phyloP scores from a whole-genome alignment of 2,797 vertebrate species.

The Thunnus albacares region DNA sequence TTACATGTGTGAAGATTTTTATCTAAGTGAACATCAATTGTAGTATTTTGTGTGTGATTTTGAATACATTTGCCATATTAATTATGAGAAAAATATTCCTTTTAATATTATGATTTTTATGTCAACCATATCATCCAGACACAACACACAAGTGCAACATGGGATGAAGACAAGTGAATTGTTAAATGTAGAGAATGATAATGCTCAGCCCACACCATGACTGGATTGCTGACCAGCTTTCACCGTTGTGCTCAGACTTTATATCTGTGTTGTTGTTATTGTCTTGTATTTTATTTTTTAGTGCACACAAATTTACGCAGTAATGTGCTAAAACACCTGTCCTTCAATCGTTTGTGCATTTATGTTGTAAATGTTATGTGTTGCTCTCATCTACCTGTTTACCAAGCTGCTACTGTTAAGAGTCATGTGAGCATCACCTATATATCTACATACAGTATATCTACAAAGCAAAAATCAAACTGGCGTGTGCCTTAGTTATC shows the following conservation, averaged over 20 bases:
- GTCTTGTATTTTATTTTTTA: background rate
- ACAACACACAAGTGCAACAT: constrained; percentile 5
- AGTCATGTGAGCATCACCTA: constrained; percentile 21
- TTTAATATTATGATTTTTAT: constrained; percentile 9
- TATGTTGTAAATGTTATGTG: constrained; percentile 1
- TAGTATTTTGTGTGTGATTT: constrained; percentile 4
- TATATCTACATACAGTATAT: constrained; percentile 7
- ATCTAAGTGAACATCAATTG: background rate
- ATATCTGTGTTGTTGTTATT: background rate
- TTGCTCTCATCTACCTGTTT: constrained; percentile 11
- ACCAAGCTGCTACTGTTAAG: constrained; percentile 27
- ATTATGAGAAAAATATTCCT: background rate
- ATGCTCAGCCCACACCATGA: background rate
- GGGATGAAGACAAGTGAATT: background rate
- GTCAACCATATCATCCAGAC: background rate
- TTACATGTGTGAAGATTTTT: background rate
- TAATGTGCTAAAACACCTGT: constrained; percentile 10
- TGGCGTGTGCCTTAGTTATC: constrained; percentile 71
- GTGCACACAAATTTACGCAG: constrained; percentile 3
- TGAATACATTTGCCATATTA: background rate
- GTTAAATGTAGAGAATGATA: background rate
- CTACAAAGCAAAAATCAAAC: constrained; percentile 49
- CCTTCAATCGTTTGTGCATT: background rate
- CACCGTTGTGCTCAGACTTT: constrained; percentile 18
- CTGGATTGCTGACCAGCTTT: constrained; percentile 9